These are phyloP conservation scores for Coranthus polyacanthus DNA, from an alignment of 2,797 vertebrate species.

Conservation along the genomic window DNA sequence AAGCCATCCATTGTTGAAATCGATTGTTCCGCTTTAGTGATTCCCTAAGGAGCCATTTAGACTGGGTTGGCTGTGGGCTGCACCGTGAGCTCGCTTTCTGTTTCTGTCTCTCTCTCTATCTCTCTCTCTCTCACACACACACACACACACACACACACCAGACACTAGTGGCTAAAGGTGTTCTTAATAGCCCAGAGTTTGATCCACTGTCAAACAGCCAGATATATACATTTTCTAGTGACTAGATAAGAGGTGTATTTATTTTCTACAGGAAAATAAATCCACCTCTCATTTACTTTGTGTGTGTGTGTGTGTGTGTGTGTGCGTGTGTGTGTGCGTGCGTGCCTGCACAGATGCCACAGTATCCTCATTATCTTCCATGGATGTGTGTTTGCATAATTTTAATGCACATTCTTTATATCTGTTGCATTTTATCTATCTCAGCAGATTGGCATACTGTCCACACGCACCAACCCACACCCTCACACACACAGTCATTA, in stretches of 20 bases:
- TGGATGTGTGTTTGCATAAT: constrained; percentile 19
- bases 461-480: constrained; percentile 4
- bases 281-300: constrained; percentile 18
- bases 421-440: constrained; percentile 24
- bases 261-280: constrained; percentile 51
- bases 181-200: constrained; percentile 68
- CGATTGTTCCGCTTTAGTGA: constrained; percentile 78
- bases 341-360: not conserved
- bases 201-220: constrained; percentile 69
- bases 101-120: constrained; percentile 18
- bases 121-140: constrained; percentile 13
- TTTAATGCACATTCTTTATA: constrained; percentile 23
- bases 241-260: constrained; percentile 56
- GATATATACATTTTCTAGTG: constrained; percentile 63
- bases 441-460: constrained; percentile 1
- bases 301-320: constrained; percentile 1
- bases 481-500: constrained; percentile 2
- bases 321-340: not conserved
- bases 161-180: constrained; percentile 56
- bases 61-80: constrained; percentile 70
- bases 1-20: constrained; percentile 78
- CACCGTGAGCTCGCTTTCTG: constrained; percentile 44
- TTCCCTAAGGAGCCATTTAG: constrained; percentile 81
- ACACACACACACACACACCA: constrained; percentile 7
- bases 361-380: constrained; percentile 36